A percentile compares a stretch with the other conserved stretches of the same genome.
phyloP scores from a whole-genome alignment of 2,797 vertebrate genomes.

The Sphaeramia orbicularis region DNA sequence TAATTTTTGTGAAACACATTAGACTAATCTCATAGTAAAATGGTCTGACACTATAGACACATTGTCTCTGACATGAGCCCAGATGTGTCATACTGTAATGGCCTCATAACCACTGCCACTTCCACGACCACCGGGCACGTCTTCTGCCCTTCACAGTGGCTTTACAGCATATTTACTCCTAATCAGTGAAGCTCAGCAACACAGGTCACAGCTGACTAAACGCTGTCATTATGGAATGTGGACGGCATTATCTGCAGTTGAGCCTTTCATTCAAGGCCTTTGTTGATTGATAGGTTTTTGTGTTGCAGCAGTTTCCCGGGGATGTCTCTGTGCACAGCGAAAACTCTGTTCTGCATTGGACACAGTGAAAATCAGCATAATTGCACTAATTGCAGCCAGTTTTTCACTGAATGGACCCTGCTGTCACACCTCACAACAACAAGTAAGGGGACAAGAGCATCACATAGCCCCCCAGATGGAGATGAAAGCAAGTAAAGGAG shows the following conservation, averaged over 20 bases:
- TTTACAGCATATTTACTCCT: slow-evolving; percentile 40
- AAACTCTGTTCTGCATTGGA: slow-evolving; percentile 84
- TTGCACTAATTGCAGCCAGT: slow-evolving; percentile 91
- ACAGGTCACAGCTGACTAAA: slow-evolving; percentile 75
- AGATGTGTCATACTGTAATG: slow-evolving; percentile 8
- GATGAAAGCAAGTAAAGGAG: slow-evolving; percentile 78
- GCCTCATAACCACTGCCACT: neutral
- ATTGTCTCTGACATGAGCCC: neutral
- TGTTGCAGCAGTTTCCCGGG: slow-evolving; percentile 78
- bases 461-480: slow-evolving; percentile 81
- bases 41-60: no score
- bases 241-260: slow-evolving; percentile 69
- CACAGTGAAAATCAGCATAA: slow-evolving; percentile 92
- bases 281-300: slow-evolving; percentile 84
- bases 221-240: slow-evolving; percentile 75
- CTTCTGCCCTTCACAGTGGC: slow-evolving; percentile 24
- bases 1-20: no score
- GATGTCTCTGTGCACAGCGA: slow-evolving; percentile 75
- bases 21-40: no score
- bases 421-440: slow-evolving; percentile 87
- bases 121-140: slow-evolving; percentile 13
- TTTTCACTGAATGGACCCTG: slow-evolving; percentile 85
- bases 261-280: slow-evolving; percentile 72
- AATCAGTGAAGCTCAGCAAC: slow-evolving; percentile 49
- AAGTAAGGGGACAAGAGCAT: slow-evolving; percentile 83